Conservation (phyloP, 2,888 invertebrate species). For the Eutolmus rufibarbis region DNA sequence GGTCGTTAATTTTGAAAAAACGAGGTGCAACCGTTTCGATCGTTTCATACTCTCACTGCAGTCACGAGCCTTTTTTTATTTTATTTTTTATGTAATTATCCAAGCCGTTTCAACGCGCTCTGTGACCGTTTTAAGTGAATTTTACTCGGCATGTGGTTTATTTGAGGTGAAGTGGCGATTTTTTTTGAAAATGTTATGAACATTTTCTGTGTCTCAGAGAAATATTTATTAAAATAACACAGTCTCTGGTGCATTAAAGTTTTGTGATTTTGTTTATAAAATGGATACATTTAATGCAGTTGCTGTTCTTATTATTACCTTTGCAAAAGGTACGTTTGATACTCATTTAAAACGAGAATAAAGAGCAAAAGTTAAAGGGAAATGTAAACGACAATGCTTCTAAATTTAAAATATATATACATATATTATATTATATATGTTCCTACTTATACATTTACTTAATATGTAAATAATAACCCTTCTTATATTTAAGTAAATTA, state of each 20-base stretch:
- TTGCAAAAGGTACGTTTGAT: background rate
- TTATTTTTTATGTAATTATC: background rate
- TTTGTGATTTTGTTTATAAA: background rate
- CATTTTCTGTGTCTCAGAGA: background rate
- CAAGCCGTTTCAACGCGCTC: background rate
- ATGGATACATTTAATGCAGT: background rate
- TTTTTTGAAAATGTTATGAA: background rate
- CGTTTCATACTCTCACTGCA: background rate
- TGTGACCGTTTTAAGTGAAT: background rate
- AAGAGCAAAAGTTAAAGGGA: background rate
- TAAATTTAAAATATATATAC: too few species aligned
- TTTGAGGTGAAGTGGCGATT: background rate
- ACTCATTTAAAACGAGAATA: background rate
- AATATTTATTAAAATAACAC: background rate
- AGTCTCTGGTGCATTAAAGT: background rate
- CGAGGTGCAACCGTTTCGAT: background rate
- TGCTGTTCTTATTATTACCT: background rate
- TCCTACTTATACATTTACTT: too few species aligned
- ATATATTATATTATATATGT: background rate
- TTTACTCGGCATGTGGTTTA: background rate
- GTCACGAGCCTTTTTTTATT: background rate
- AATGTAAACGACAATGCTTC: too few species aligned
- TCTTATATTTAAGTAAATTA: too few species aligned
- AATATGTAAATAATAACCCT: too few species aligned
- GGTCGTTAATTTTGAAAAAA: slow-evolving; percentile 12